These are phyloP conservation scores for Lamprologus ornatipinnis DNA, from an alignment of 2,113 vertebrate species.

Conservation along the genomic window DNA sequence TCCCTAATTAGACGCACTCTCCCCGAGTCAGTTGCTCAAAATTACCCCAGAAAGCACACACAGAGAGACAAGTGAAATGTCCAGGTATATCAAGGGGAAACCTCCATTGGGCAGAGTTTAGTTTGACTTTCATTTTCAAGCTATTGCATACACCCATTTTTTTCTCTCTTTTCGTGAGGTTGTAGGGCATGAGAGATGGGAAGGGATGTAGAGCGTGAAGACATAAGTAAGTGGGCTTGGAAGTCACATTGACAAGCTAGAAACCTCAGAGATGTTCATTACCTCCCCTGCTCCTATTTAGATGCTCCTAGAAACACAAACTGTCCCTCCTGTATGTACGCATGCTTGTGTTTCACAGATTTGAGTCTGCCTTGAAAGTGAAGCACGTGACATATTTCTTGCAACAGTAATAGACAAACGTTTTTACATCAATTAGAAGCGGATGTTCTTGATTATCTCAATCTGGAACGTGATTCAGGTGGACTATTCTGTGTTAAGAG, in stretches of 20 bases:
- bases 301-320: not conserved
- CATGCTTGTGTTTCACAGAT: not conserved
- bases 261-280: constrained; percentile 17
- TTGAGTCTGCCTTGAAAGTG: not conserved
- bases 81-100: not conserved
- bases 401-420: not conserved
- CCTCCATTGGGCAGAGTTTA: not conserved
- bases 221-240: constrained; percentile 44
- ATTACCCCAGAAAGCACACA: not conserved
- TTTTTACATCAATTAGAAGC: not conserved
- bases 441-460: not conserved
- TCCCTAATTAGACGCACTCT: constrained; percentile 12
- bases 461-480: not conserved
- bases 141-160: not conserved
- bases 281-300: not conserved
- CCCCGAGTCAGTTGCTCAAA: not conserved
- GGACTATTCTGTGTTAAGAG: not conserved
- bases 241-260: constrained; percentile 21
- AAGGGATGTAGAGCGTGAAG: constrained; percentile 67
- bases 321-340: not conserved
- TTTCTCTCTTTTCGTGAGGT: constrained; percentile 6
- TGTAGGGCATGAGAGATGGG: constrained; percentile 46
- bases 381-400: not conserved
- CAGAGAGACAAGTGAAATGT: not conserved
- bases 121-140: constrained; percentile 39